Base-by-base conservation (phyloP, 2,888 invertebrate species). In the Ectropis crepuscularia region DNA sequence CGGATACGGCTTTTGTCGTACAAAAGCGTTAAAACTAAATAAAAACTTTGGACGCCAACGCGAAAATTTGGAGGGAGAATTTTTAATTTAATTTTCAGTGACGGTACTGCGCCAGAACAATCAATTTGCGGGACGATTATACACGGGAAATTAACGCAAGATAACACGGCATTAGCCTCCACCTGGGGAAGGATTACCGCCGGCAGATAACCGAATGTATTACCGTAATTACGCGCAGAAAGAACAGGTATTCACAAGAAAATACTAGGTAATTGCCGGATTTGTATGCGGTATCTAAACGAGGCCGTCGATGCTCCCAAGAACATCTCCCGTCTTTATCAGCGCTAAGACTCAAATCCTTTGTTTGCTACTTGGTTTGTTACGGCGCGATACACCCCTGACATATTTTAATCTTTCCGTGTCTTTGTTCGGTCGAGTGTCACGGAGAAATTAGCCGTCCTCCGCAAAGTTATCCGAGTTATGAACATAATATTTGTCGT, bases 151-250 rank as follows among this genome's bases (percentile, higher is more conserved):
- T 90, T 90, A 89, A 86, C 86, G 84, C 75, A 76, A 89, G 90
- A 90, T 89, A 89, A 87, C 84, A 75, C 70, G 72, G 81, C 82
- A 83, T 85, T 87, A 87, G 80, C 79, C 74, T 72, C 77, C 87
- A 87, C 87, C 88, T 87, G 87, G 85, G 87, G 83, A 84, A 83
- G 85, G 87, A 84, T 86, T 86, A 83, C 78, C 78, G 76, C 76
- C 74, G 74, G 72, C 74, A 86, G 90, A 90, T 90, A 90, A 87
- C 81, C 79, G 82, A 86, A 89, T 88, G 82, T 90, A 89, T 89
- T 85, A 79, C 86, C 74, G 74, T 83, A 82, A 83, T 87, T 85
- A 82, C 72, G 72, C 68, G 73, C 72, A 74, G 78, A 87, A 90
- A 87, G 83, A 87, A 86, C 74, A 78, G 76, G 78, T 79, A 83